Base-by-base conservation (phyloP, 2,888 invertebrate genomes). In the Dioctria rufipes region DNA sequence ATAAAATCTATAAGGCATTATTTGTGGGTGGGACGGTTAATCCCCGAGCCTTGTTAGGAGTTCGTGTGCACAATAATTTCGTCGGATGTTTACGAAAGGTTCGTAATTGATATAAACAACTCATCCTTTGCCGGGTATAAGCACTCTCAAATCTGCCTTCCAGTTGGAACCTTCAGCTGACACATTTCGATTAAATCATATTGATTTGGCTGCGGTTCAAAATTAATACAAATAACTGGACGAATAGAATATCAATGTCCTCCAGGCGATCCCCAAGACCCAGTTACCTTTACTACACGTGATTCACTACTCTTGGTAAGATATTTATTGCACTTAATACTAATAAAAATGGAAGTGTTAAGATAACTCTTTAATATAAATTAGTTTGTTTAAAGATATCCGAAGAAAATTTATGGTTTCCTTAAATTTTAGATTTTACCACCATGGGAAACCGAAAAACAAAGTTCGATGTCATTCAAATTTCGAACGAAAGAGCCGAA, bases 401-500 rank as follows among this genome's bases (percentile, higher is more conserved):
- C 13, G 60, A 25, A 39, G 25, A 63, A 39, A 39, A 63, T 39
- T 63, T 11, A 37, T 43, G 13, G 4, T 11, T 66, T 66, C 25
- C 66, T 79, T 65, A 67, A 66, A 71, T 67, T n/a, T 95, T 81
- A 89, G 89, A 86, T 89, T 78, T 90, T 98, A 85, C 97, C 97
- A 63, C 94, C 95, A 80, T 97, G 97, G 97, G 96, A 96, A 88
- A 95, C 96, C 3, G 95, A 95, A 86, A 94, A 95, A 87, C 93
- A 94, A 42, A 97, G 97, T 82, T 95, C 95, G 43, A 94, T 98
- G 86, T 95, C 96, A 63, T 96, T 98, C 90, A 97, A 98, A 90
- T 96, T 99, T 87, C 93, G 98, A 83, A 98, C 98, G 66, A 96
- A 95, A 88, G 98, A 98, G 89, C 95, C 96, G 5, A 96, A 98